A percentile compares a stretch with the other conserved stretches of the same genome.
These are phyloP conservation scores for Apamea anceps DNA, from an alignment of 2,888 invertebrate genomes.

Conservation along the genomic window DNA sequence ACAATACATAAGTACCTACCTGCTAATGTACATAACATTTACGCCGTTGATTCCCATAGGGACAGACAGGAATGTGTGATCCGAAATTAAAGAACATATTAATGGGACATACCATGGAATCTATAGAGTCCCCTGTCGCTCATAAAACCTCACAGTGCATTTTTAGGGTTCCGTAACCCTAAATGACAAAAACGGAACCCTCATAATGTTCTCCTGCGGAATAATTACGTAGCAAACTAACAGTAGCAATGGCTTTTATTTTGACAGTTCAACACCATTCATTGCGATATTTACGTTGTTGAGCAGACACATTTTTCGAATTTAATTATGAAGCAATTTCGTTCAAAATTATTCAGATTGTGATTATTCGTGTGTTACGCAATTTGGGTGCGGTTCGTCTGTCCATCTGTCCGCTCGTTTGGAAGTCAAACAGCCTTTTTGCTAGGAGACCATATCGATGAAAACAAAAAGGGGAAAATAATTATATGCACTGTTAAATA, in stretches of 20 bases:
- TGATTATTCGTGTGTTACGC: too few relatives aligned
- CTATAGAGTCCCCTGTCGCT: not conserved
- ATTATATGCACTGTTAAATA: not conserved
- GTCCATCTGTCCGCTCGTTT: too few relatives aligned
- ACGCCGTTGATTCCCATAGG: not conserved
- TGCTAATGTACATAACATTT: not conserved
- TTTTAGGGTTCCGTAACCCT: not conserved
- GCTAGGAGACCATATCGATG: not conserved
- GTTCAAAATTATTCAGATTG: too few relatives aligned
- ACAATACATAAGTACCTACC: slow-evolving; percentile 9
- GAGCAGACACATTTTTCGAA: too few relatives aligned
- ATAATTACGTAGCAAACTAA: too few relatives aligned
- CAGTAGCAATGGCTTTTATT: too few relatives aligned
- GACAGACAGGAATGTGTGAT: slow-evolving; percentile 6
- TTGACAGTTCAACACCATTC: too few relatives aligned
- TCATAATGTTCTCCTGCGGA: not conserved
- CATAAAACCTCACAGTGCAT: not conserved
- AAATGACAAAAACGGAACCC: not conserved
- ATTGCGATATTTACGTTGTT: too few relatives aligned
- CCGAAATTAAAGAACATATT: slow-evolving; percentile 18
- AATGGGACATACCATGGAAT: not conserved
- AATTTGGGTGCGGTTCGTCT: too few relatives aligned
- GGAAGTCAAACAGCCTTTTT: not conserved
- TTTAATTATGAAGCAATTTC: too few relatives aligned
- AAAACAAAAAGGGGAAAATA: not conserved